Conservation (phyloP, 2,113 vertebrate genomes). For the Prionailurus viverrinus region DNA sequence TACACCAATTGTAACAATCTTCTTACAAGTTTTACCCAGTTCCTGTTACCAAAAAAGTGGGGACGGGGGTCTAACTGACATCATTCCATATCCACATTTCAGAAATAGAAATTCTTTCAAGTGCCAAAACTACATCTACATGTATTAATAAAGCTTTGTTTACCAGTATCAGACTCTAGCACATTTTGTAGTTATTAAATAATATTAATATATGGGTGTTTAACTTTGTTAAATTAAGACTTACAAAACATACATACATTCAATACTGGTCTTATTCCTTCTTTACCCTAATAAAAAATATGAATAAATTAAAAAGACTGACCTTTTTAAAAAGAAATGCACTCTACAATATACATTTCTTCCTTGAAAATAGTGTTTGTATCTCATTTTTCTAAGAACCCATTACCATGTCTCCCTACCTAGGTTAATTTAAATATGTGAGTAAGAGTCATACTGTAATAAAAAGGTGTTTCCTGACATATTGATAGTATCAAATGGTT, state of each 20-base stretch:
- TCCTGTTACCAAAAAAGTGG: background rate
- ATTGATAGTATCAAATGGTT: background rate
- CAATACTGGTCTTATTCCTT: background rate
- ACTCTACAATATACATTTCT: background rate
- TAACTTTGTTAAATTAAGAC: background rate
- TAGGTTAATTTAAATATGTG: background rate
- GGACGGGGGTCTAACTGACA: background rate
- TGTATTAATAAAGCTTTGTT: background rate
- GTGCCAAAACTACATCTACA: background rate
- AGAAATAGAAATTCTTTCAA: constrained; percentile 25
- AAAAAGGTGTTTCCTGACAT: background rate
- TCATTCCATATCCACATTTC: background rate
- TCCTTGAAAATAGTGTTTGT: background rate
- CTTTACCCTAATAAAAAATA: constrained; percentile 39
- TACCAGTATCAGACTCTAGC: background rate
- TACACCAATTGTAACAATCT: background rate
- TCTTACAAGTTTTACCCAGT: background rate
- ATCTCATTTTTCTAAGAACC: background rate
- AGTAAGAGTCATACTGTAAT: background rate
- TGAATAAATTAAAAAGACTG: background rate
- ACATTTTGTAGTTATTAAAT: background rate
- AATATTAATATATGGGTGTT: background rate
- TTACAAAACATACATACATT: background rate
- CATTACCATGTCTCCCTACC: background rate
- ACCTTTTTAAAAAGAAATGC: background rate